phyloP scores from a whole-genome alignment of 2,888 invertebrate genomes.

The Luperina testacea region DNA sequence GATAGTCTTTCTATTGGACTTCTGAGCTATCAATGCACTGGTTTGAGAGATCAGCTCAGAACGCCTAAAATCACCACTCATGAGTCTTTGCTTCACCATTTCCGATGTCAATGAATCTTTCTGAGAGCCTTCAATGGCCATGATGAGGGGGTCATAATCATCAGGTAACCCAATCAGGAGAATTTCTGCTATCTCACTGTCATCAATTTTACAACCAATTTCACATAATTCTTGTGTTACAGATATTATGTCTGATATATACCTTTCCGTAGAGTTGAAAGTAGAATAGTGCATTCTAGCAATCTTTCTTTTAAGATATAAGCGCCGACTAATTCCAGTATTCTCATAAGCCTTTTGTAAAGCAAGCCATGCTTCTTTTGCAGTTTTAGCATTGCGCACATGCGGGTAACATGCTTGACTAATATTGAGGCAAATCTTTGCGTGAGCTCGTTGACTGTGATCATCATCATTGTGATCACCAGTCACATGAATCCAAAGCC shows the following conservation, averaged over 20 bases:
- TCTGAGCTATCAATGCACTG: not conserved
- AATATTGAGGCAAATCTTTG: too few species aligned
- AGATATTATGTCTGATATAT: not conserved
- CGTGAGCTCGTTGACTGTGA: too few species aligned
- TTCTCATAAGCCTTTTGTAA: conserved; percentile 1
- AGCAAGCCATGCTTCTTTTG: conserved; percentile 6
- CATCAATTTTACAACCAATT: not conserved
- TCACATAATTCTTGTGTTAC: not conserved
- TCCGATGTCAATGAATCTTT: conserved; percentile 8
- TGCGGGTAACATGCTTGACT: not conserved
- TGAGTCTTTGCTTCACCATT: conserved; percentile 2
- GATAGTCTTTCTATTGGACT: not conserved
- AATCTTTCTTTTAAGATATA: conserved; percentile 2
- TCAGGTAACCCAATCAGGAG: not conserved
- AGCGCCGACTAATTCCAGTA: conserved; percentile 1
- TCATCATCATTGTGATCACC: too few species aligned
- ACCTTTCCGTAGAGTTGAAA: conserved; percentile 7
- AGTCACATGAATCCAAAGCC: too few species aligned
- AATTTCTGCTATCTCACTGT: conserved; percentile 1
- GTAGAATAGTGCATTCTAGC: conserved; percentile 3
- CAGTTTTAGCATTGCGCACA: not conserved
- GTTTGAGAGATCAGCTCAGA: not conserved
- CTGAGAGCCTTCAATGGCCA: conserved; percentile 9
- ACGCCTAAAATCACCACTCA: conserved; percentile 3
- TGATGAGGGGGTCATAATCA: conserved; percentile 2